Percentiles rank a stretch among this genome's conserved stretches.
phyloP scores from a whole-genome alignment of 2,888 invertebrate genomes.

The Drosophila falleni region DNA sequence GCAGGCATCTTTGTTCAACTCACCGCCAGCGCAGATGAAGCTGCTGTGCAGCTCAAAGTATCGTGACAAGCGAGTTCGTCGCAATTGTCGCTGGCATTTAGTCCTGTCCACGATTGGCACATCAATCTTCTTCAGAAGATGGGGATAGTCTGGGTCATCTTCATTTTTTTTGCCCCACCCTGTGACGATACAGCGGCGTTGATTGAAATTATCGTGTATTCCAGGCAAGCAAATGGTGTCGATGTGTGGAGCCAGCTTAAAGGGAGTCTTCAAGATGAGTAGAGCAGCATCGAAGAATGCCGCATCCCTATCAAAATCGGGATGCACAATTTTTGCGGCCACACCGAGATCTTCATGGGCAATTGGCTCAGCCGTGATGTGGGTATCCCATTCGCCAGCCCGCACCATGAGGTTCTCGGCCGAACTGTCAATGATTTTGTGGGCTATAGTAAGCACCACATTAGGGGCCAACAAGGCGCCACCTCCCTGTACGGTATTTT shows the following conservation, averaged over 20 bases:
- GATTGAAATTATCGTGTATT: constrained; percentile 74
- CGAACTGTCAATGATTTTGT: constrained; percentile 87
- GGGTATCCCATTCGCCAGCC: constrained; percentile 88
- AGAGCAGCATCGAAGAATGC: constrained; percentile 89
- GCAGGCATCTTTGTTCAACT: constrained; percentile 89
- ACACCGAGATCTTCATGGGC: constrained; percentile 90
- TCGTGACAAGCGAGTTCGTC: constrained; percentile 88
- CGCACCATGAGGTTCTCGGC: constrained; percentile 85
- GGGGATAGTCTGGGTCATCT: constrained; percentile 86
- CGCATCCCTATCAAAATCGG: constrained; percentile 54
- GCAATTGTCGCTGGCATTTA: constrained; percentile 86
- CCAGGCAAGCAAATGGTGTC: constrained; percentile 89
- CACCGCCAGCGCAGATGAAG: constrained; percentile 92
- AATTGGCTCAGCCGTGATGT: constrained; percentile 83
- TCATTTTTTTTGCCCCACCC: constrained; percentile 81
- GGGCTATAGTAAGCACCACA: constrained; percentile 92
- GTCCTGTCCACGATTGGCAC: constrained; percentile 88
- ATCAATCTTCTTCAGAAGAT: constrained; percentile 89
- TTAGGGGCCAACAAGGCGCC: constrained; percentile 78
- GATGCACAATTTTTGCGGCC: constrained; percentile 87
- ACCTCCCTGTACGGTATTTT: constrained; percentile 51
- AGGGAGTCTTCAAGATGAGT: constrained; percentile 88
- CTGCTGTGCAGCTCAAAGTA: constrained; percentile 88
- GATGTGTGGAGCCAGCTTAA: constrained; percentile 88
- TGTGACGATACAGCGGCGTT: constrained; percentile 69